A percentile compares a stretch with the other conserved stretches of the same genome.
These are phyloP conservation scores for Trialeurodes vaporariorum DNA, from an alignment of 1,140 invertebrate species.

Conservation along the genomic window DNA sequence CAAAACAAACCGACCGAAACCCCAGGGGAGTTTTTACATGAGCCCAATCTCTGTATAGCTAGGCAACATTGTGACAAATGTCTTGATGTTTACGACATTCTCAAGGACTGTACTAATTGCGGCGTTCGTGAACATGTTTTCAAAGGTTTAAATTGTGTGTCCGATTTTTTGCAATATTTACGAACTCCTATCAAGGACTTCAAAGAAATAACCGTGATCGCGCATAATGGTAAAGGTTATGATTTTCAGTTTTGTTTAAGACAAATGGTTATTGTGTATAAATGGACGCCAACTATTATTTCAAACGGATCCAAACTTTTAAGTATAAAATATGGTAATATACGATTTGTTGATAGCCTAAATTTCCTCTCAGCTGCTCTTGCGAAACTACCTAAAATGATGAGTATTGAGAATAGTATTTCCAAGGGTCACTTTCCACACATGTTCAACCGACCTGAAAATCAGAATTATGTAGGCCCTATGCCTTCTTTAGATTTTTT, in stretches of 20 bases:
- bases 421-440: constrained; percentile 24
- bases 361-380: background rate
- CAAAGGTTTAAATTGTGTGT: background rate
- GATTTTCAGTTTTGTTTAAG: background rate
- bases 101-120: background rate
- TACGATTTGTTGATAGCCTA: constrained; percentile 8
- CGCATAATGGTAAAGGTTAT: background rate
- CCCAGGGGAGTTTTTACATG: background rate
- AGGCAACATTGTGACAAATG: background rate
- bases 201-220: background rate
- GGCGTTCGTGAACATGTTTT: background rate
- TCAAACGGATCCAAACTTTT: background rate
- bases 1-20: background rate
- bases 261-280: background rate
- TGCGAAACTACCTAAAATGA: constrained; percentile 16
- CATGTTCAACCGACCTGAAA: constrained; percentile 21
- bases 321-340: background rate
- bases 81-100: background rate
- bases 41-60: background rate
- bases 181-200: background rate
- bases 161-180: background rate
- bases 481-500: constrained; percentile 19
- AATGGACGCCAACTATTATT: background rate
- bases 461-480: constrained; percentile 21
- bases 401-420: constrained; percentile 16